These are phyloP conservation scores for Idaea straminata DNA, from an alignment of 2,888 invertebrate genomes.

Conservation along the genomic window DNA sequence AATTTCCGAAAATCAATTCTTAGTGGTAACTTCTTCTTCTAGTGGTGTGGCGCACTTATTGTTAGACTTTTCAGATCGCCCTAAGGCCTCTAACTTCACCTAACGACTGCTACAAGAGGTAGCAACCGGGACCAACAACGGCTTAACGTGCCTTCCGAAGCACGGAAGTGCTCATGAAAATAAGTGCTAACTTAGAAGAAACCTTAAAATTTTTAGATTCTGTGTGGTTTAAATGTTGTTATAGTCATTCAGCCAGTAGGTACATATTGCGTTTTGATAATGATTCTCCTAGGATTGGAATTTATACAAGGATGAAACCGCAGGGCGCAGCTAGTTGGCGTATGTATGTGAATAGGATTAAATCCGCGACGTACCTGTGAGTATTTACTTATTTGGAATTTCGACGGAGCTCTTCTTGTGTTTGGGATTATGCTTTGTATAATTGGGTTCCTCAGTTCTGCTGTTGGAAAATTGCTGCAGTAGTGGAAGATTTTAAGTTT, in stretches of 20 bases:
- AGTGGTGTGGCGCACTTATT: no score
- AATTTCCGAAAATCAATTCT: no score
- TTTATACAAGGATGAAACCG: background rate
- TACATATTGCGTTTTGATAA: background rate
- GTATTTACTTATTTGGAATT: conserved; percentile 8
- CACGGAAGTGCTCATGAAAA: no score
- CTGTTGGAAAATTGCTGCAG: no score
- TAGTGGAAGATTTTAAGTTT: no score
- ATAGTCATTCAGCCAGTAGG: background rate
- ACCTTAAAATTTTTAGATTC: conserved; percentile 35
- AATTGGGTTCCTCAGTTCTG: conserved; percentile 9
- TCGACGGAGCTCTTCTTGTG: conserved; percentile 9
- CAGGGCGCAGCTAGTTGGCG: background rate
- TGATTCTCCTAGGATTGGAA: background rate
- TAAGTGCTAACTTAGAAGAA: conserved; percentile 18
- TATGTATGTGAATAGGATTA: conserved; percentile 1
- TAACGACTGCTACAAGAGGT: no score
- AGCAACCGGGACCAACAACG: no score
- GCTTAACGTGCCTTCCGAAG: no score
- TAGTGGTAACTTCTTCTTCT: no score
- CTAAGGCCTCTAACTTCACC: no score
- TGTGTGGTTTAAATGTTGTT: conserved; percentile 19
- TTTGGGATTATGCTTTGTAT: conserved; percentile 11
- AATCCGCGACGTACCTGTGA: background rate
- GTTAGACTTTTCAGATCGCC: no score